A percentile compares a stretch with the other conserved stretches of the same genome.
Conservation (phyloP, 2,797 vertebrate species). For the Rhinophrynus dorsalis region DNA sequence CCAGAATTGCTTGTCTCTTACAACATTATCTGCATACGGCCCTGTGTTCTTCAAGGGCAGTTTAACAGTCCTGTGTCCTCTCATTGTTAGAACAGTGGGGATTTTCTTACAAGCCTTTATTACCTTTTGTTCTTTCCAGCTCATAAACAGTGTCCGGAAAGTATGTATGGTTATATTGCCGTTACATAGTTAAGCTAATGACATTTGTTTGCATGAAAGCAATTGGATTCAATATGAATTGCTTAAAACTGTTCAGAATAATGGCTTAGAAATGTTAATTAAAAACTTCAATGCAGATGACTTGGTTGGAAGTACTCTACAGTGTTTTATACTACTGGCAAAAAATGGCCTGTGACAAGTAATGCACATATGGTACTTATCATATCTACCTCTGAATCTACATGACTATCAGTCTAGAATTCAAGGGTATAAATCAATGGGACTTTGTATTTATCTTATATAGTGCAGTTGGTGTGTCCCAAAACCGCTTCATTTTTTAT, state of each 20-base stretch:
- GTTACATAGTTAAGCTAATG: neutral
- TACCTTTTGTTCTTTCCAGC: slow-evolving; percentile 12
- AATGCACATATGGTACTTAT: too few species aligned
- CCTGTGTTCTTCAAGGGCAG: slow-evolving; percentile 9
- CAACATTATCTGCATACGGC: neutral
- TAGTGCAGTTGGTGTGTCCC: too few species aligned
- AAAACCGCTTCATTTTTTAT: too few species aligned
- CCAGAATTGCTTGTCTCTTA: too few species aligned
- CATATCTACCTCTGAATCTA: too few species aligned
- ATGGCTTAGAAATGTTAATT: neutral
- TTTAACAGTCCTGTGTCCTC: neutral
- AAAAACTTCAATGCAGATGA: neutral
- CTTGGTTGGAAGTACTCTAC: too few species aligned
- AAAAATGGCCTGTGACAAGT: too few species aligned
- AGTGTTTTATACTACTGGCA: too few species aligned
- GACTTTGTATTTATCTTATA: too few species aligned
- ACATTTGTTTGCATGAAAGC: slow-evolving; percentile 16
- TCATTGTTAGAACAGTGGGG: slow-evolving; percentile 2
- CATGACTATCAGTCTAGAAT: too few species aligned
- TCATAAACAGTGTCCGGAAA: slow-evolving; percentile 5
- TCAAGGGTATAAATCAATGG: too few species aligned
- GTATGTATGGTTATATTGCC: neutral
- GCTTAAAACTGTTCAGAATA: neutral
- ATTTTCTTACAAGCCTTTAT: slow-evolving; percentile 22
- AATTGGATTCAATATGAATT: slow-evolving; percentile 1